A percentile compares a stretch with the other conserved stretches of the same genome.
These are phyloP conservation scores for Cephonodes hylas DNA, from an alignment of 2,888 invertebrate genomes.

Conservation along the genomic window DNA sequence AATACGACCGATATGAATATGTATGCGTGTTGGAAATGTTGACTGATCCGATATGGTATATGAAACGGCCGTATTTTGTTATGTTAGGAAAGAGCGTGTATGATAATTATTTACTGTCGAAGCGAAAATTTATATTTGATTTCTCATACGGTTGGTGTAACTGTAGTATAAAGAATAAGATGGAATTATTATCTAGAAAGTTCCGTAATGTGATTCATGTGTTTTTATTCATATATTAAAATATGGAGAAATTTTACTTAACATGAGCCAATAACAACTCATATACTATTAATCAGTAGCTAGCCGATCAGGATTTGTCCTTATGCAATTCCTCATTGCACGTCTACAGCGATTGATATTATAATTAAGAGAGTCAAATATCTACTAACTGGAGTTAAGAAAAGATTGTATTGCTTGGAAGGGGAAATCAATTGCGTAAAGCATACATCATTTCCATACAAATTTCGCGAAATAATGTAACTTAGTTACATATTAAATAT, in stretches of 20 bases:
- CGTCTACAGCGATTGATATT: no score
- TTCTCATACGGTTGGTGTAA: constrained; percentile 2
- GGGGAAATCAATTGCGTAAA: no score
- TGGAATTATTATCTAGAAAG: background rate
- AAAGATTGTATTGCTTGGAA: no score
- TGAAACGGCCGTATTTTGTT: background rate
- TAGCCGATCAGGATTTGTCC: no score
- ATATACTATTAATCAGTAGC: no score
- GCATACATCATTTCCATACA: no score
- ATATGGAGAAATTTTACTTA: background rate
- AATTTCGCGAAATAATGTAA: no score
- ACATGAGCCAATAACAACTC: no score
- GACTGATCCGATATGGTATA: background rate
- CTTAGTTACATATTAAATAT: no score
- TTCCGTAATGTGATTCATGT: background rate
- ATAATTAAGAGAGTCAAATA: no score
- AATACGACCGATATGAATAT: background rate
- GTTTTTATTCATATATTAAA: background rate
- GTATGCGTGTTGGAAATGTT: background rate
- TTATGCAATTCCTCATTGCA: no score
- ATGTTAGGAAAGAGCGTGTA: background rate
- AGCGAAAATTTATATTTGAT: constrained; percentile 6
- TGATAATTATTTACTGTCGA: constrained; percentile 1
- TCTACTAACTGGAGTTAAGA: no score
- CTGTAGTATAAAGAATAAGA: background rate